Conservation (phyloP, 2,113 vertebrate species). For the Leucopternis melanops region DNA sequence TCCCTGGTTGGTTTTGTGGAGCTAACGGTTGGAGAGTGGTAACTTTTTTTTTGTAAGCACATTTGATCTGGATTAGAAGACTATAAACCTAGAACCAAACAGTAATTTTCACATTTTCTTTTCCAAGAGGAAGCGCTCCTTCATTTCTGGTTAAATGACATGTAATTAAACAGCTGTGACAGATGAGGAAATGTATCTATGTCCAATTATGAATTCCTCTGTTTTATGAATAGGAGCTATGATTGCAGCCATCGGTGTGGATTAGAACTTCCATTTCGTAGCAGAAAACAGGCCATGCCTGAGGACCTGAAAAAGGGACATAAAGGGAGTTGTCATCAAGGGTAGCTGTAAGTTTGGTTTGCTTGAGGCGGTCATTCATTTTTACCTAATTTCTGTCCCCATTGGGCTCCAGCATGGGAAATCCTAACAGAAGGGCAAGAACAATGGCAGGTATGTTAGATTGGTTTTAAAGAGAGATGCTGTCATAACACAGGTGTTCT, state of each 20-base stretch:
- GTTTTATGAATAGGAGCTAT: background rate
- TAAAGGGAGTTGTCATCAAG: background rate
- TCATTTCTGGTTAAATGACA: background rate
- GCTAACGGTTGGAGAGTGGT: background rate
- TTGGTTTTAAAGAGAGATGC: background rate
- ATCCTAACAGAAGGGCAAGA: background rate
- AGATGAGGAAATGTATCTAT: background rate
- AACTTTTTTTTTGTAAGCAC: background rate
- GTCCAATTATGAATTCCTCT: background rate
- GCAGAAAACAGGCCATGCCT: background rate
- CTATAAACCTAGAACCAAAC: background rate
- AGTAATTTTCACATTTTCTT: background rate
- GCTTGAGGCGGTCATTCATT: rapidly evolving
- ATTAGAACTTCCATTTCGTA: background rate
- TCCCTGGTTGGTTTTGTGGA: background rate
- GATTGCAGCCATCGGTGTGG: background rate
- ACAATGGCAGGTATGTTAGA: background rate
- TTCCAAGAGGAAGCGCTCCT: background rate
- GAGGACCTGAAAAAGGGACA: background rate
- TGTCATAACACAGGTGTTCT: background rate
- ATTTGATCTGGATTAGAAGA: background rate
- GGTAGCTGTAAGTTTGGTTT: background rate
- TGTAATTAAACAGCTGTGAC: background rate
- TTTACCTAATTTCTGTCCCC: background rate
- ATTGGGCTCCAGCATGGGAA: background rate